Percentiles rank a stretch among this genome's conserved stretches.
These are phyloP conservation scores for Ellobius talpinus DNA, from an alignment of 2,113 vertebrate species.

Conservation along the genomic window DNA sequence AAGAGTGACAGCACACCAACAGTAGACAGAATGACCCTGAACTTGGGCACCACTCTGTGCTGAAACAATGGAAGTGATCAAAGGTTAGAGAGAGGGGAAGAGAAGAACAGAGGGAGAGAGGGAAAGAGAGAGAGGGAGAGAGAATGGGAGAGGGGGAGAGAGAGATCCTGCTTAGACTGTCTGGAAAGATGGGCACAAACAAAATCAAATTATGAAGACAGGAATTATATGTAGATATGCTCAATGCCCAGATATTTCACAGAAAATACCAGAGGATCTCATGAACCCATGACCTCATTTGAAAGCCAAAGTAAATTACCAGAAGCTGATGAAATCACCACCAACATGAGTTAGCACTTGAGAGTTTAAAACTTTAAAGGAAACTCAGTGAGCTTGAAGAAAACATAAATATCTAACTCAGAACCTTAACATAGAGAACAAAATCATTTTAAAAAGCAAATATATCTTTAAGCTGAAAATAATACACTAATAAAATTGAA, in stretches of 20 bases:
- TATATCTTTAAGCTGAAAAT: neutral
- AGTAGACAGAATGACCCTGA: neutral
- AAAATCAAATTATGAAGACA: neutral
- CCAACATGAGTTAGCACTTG: neutral
- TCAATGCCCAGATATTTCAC: neutral
- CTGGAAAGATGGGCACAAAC: neutral
- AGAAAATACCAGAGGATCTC: neutral
- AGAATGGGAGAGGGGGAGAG: neutral
- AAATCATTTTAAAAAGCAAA: neutral
- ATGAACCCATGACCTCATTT: neutral
- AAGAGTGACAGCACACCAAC: neutral
- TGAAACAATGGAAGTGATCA: neutral
- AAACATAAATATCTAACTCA: neutral
- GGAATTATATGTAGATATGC: neutral
- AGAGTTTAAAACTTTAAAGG: neutral
- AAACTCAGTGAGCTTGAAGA: neutral
- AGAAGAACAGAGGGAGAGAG: no score
- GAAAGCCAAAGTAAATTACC: neutral
- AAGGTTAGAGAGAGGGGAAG: no score
- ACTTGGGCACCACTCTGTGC: neutral
- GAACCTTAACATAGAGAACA: neutral
- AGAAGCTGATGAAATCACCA: neutral
- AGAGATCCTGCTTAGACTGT: neutral
- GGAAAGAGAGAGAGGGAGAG: no score
- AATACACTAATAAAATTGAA: neutral